These are phyloP conservation scores for Drosophila auraria DNA, from an alignment of 1,140 invertebrate species.

Conservation along the genomic window DNA sequence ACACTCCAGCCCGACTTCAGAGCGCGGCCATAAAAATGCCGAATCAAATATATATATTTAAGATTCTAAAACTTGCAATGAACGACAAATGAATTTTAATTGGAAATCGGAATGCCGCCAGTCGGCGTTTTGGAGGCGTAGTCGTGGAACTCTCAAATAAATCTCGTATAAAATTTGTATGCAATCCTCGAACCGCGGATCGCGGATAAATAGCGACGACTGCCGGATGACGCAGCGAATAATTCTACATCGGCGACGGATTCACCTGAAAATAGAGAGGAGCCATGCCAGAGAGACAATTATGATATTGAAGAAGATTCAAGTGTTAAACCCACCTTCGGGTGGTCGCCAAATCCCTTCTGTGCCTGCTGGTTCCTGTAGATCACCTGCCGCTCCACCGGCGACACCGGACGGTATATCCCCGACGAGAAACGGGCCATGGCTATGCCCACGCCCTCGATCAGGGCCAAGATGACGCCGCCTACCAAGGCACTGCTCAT, in stretches of 20 bases:
- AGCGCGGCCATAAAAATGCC: conserved; percentile 48
- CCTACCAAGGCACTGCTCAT: conserved; percentile 66
- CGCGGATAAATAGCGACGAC: conserved; percentile 24
- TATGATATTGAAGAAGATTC: background rate
- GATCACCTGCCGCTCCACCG: conserved; percentile 48
- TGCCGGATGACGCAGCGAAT: conserved; percentile 46
- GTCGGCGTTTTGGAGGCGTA: conserved; percentile 32
- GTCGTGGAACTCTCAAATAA: conserved; percentile 39
- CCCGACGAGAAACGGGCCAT: conserved; percentile 59
- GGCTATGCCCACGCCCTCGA: conserved; percentile 61
- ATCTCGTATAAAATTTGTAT: conserved; percentile 61
- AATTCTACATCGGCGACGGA: conserved; percentile 42
- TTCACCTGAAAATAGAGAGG: conserved; percentile 46
- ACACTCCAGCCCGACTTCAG: conserved; percentile 24
- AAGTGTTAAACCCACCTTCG: background rate
- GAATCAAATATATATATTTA: conserved; percentile 53
- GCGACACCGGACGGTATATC: conserved; percentile 55
- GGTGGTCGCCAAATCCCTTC: background rate
- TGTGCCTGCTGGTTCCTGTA: conserved; percentile 39
- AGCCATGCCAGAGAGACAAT: background rate
- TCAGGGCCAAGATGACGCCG: conserved; percentile 60
- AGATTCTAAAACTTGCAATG: conserved; percentile 57
- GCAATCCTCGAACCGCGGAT: conserved; percentile 27
- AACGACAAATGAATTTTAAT: conserved; percentile 75
- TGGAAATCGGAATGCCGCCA: conserved; percentile 35